Evolutionary conservation across 2,888 invertebrate genomes (phyloP).

Genomic region (Eumerus sabulonum): DNA sequence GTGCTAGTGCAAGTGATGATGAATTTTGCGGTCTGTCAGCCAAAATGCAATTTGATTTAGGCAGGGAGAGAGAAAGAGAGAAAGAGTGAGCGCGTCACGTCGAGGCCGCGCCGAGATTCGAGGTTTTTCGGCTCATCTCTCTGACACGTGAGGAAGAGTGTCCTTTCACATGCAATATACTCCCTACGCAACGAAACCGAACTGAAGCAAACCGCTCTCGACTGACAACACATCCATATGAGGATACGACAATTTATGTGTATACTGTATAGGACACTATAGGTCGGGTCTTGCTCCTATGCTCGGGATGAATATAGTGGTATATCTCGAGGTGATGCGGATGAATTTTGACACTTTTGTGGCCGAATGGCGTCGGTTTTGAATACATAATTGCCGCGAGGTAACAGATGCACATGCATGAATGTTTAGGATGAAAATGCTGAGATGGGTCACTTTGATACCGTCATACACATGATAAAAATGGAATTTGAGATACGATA

Average conservation of each 20-base stretch:
- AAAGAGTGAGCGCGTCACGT: constrained; percentile 45
- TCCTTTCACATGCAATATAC: constrained; percentile 8
- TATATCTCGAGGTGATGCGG: constrained; percentile 72
- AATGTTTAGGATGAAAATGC: constrained; percentile 28
- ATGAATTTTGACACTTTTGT: constrained; percentile 74
- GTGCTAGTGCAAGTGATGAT: constrained; percentile 77
- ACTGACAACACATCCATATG: constrained; percentile 35
- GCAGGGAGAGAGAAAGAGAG: no score
- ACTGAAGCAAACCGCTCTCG: no score
- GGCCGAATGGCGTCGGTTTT: constrained; percentile 58
- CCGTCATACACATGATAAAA: constrained; percentile 37
- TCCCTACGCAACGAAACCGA: constrained; percentile 27
- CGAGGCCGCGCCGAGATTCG: constrained; percentile 37
- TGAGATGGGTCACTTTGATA: constrained; percentile 67
- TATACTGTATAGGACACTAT: no score
- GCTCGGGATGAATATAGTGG: constrained; percentile 38
- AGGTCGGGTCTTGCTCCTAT: constrained; percentile 19
- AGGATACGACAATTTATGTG: constrained; percentile 54
- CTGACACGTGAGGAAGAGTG: constrained; percentile 8
- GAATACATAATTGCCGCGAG: constrained; percentile 38
- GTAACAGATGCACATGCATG: constrained; percentile 55
- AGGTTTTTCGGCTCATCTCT: constrained; percentile 34
- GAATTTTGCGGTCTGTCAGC: constrained; percentile 79
- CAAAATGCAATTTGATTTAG: constrained; percentile 78
- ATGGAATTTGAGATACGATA: constrained; percentile 58